Evolutionary conservation across 1,140 invertebrate species (phyloP), one percentile per base, ranked within the genome.

Genomic region (Pseudomyrmex pallidus): DNA sequence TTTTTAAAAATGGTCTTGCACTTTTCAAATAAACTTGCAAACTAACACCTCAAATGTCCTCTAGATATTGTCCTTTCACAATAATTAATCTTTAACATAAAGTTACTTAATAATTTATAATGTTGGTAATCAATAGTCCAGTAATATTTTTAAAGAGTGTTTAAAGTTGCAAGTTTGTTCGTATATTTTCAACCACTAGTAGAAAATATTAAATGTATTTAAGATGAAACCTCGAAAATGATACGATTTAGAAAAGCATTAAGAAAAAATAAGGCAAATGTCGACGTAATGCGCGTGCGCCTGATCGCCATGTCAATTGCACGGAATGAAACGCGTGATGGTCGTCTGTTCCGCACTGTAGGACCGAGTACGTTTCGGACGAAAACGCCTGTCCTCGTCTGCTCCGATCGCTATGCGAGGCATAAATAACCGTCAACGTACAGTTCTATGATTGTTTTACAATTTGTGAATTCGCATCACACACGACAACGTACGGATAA

Each of bases 1-100:
- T 74, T 63, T 59, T 83, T 63, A 84, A 85, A 89, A 83, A 89
- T 88, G 50, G 83, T 85, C 15, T 76, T 83, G 88, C 62, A 76
- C 17, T 90, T 90, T 87, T 85, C 2, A 88, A 77, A 91, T 89
- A 89, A 89, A 89, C 70, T 9, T 85, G 87, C 87, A 57, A 54
- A 66, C 87, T 85, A 46, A 86, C 87, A 72, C 67, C 50, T 35
- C 5, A 35, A 35, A 35, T 35, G 1, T 35, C 35, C 35, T 35
- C 35, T 35, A 35, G 0, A 35, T 5, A 35, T 35, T 35, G 35
- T 35, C 35, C 35, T 35, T 35, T 35, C 35, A 35, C 35, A 35
- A 73, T 12, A 74, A 84, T 12, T 15, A 10, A 59, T 9, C 35
- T n/a, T 64, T 13, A 76, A 52, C 50, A 5, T 66, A 25, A 25